Evolutionary conservation across 1,140 invertebrate species (phyloP).

Genomic region (Oryctes rhinoceros): DNA sequence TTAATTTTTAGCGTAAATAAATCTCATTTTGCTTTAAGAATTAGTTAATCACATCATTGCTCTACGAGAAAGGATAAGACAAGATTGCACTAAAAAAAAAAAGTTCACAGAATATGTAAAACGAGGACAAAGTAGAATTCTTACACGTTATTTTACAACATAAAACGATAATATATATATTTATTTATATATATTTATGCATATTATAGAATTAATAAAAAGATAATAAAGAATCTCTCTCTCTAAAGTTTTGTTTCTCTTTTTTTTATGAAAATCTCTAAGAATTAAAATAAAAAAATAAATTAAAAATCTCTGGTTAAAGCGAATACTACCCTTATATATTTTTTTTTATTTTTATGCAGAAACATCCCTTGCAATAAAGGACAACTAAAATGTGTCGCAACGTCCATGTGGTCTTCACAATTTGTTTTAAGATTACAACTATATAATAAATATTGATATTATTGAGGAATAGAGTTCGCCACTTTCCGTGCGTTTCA

Average conservation of each 20-base stretch:
- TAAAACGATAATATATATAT: conserved; percentile 34
- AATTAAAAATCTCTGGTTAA: conserved; percentile 43
- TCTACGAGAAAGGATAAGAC: conserved; percentile 17
- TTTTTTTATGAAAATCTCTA: background rate
- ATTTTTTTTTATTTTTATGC: background rate
- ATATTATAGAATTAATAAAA: conserved; percentile 25
- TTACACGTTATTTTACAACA: conserved; percentile 23
- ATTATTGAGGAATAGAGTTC: no score
- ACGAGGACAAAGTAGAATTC: conserved; percentile 21
- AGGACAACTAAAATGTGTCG: background rate
- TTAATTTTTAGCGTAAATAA: background rate
- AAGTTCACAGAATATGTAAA: conserved; percentile 14
- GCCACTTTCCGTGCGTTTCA: no score
- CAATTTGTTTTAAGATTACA: no score
- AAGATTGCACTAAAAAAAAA: conserved; percentile 27
- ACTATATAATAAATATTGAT: no score
- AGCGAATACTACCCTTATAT: conserved; percentile 36
- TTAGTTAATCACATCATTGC: conserved; percentile 27
- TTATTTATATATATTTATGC: background rate
- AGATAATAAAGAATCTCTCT: conserved; percentile 12
- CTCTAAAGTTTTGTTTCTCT: background rate
- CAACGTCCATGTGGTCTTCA: no score
- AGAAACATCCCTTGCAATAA: background rate
- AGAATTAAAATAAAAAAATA: conserved; percentile 25
- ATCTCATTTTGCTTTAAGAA: background rate